phyloP scores from a whole-genome alignment of 2,888 invertebrate species.

The Aelia acuminata region DNA sequence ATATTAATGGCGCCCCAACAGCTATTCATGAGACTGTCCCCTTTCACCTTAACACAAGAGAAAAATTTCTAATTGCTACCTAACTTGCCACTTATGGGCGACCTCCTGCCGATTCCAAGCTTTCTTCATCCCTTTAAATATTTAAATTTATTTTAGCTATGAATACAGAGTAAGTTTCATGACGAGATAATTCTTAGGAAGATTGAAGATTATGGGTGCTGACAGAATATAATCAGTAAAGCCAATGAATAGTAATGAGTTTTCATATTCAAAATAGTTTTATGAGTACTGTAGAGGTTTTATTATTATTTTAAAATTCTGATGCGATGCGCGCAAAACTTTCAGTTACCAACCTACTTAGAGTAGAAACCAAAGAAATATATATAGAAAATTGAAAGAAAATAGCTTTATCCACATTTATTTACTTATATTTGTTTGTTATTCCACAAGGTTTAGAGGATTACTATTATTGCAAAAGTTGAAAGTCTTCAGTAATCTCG shows the following conservation, averaged over 20 bases:
- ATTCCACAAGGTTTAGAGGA: no score
- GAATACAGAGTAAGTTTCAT: slow-evolving; percentile 11
- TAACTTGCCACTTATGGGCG: neutral
- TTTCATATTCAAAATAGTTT: neutral
- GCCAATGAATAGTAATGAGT: slow-evolving; percentile 17
- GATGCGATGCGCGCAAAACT: no score
- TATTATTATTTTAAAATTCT: no score
- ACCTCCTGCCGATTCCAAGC: slow-evolving; percentile 32
- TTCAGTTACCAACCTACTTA: no score
- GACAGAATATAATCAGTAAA: neutral
- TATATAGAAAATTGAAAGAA: no score
- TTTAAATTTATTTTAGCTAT: neutral
- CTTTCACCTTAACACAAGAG: slow-evolving; percentile 8
- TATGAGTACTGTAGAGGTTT: neutral
- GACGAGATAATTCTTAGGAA: slow-evolving; percentile 1
- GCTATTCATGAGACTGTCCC: slow-evolving; percentile 41
- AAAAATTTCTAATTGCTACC: slow-evolving; percentile 50
- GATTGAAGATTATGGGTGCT: neutral
- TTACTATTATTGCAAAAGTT: no score
- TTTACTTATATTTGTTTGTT: no score
- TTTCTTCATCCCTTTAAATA: neutral
- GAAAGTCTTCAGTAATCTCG: no score
- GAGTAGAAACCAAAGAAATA: no score
- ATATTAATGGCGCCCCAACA: neutral
- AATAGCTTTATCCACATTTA: no score